Percentiles rank a stretch among this genome's conserved stretches.
Conservation (phyloP, 2,797 vertebrate genomes). For the Aldrovandia affinis region DNA sequence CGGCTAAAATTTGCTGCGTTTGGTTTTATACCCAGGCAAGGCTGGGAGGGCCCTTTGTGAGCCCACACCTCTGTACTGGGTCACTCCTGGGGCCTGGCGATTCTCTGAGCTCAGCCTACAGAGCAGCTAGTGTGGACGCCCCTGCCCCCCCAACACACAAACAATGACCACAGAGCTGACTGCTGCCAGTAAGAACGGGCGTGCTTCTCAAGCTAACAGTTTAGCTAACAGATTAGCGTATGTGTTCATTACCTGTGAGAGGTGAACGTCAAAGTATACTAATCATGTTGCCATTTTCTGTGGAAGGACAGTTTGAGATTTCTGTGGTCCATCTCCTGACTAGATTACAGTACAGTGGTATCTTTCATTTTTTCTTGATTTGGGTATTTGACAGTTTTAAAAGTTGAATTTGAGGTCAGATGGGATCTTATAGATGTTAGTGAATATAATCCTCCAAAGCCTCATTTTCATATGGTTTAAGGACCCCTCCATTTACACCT, state of each 20-base stretch:
- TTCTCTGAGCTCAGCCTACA: neutral
- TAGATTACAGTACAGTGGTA: neutral
- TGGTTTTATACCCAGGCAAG: neutral
- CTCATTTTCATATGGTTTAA: neutral
- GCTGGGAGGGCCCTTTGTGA: neutral
- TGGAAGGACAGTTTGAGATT: neutral
- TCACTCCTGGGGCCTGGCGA: neutral
- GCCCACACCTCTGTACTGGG: neutral
- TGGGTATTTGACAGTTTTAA: neutral
- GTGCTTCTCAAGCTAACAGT: too few species aligned
- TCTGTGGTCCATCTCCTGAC: neutral
- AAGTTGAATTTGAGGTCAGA: neutral
- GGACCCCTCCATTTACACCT: too few species aligned
- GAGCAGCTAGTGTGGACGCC: neutral
- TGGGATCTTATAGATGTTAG: neutral
- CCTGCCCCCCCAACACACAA: neutral
- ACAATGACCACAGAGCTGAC: too few species aligned
- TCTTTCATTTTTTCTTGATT: neutral
- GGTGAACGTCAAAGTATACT: neutral
- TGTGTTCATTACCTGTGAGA: neutral
- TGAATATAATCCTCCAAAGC: neutral
- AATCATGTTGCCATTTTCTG: neutral
- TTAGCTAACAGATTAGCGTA: neutral
- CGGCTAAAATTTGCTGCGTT: neutral
- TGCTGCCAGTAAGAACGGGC: too few species aligned